Evolutionary conservation across 1,140 invertebrate genomes (phyloP).

Genomic region (Holotrichia oblita): DNA sequence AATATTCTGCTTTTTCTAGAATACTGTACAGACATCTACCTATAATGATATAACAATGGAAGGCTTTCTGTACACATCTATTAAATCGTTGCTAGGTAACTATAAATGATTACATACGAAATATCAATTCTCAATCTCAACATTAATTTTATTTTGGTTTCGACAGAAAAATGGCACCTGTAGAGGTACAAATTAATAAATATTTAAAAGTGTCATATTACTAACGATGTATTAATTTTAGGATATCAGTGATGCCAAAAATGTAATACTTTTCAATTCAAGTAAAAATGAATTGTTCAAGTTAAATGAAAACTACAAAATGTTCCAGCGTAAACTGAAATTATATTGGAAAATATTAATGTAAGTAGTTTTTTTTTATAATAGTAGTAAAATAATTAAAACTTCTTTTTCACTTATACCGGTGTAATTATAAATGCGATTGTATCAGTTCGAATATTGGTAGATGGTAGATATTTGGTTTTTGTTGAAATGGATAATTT

Average conservation of each 20-base stretch:
- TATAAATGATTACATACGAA: no score
- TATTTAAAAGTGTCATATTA: conserved; percentile 71
- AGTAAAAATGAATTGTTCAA: conserved; percentile 92
- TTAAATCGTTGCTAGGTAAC: no score
- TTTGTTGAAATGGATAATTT: no score
- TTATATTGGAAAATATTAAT: conserved; percentile 84
- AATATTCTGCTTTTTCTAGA: no score
- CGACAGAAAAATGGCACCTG: conserved; percentile 48
- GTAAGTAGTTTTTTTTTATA: conserved; percentile 66
- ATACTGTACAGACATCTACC: no score
- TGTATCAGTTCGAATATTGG: no score
- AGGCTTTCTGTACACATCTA: no score
- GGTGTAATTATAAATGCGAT: neutral
- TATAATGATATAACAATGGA: no score
- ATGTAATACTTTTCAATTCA: conserved; percentile 64
- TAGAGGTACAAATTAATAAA: conserved; percentile 43
- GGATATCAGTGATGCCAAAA: neutral
- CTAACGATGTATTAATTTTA: conserved; percentile 67
- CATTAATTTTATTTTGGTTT: no score
- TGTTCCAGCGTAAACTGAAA: conserved; percentile 88
- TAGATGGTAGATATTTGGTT: no score
- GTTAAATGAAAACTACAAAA: conserved; percentile 88
- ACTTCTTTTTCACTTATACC: neutral
- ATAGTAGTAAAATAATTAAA: conserved; percentile 7
- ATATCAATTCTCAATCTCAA: no score